Evolutionary conservation across 2,888 invertebrate genomes (phyloP).

Genomic region (Teleiodes luculella): DNA sequence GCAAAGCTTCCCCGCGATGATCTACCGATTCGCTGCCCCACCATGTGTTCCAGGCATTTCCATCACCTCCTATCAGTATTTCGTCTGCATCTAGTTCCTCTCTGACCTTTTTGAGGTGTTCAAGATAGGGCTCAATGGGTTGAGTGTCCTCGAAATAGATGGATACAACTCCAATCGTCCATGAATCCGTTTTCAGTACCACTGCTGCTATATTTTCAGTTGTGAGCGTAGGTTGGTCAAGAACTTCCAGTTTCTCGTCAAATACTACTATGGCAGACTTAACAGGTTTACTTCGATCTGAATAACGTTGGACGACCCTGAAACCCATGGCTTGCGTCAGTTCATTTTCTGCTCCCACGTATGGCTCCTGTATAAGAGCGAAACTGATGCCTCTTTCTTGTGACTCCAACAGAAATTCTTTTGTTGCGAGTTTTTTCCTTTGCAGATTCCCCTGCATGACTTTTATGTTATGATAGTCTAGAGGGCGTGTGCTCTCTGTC

Average conservation of each 20-base stretch:
- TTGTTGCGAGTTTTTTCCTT: background rate
- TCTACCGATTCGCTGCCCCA: conserved; percentile 23
- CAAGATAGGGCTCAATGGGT: conserved; percentile 12
- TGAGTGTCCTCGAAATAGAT: background rate
- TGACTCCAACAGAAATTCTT: background rate
- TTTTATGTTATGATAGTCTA: too few species aligned
- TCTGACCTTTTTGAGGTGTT: background rate
- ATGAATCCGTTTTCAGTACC: background rate
- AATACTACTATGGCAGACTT: too few species aligned
- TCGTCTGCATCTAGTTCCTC: conserved; percentile 10
- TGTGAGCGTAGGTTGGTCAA: too few species aligned
- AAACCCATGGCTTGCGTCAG: background rate
- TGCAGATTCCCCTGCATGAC: background rate
- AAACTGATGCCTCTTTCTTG: background rate
- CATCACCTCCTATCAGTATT: conserved; percentile 23
- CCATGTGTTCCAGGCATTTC: conserved; percentile 24
- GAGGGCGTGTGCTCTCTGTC: too few species aligned
- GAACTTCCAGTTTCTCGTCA: too few species aligned
- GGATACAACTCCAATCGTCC: background rate
- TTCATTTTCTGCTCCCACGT: background rate
- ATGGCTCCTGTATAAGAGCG: background rate
- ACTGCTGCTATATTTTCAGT: background rate
- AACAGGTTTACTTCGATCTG: too few species aligned
- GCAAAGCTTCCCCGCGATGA: conserved; percentile 8
- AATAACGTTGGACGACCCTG: background rate